phyloP scores from a whole-genome alignment of 2,113 vertebrate species.

The zebrafish (Danio rerio) region DNA sequence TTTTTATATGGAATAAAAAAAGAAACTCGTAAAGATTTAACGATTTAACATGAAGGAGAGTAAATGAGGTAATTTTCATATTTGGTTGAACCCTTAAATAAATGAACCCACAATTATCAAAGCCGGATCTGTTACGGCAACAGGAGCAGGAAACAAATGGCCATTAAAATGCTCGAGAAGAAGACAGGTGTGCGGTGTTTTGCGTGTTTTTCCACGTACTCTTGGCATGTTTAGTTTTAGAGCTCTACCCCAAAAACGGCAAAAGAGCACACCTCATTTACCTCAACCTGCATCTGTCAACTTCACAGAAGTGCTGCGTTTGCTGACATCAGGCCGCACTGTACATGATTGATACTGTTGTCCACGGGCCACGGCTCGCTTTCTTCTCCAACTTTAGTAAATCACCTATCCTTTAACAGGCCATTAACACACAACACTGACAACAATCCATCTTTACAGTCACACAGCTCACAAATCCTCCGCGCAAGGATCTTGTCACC shows the following conservation, averaged over 20 bases:
- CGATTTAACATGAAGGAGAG: too few relatives aligned
- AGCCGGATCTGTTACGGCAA: background rate
- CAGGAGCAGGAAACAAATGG: background rate
- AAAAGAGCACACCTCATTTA: constrained; percentile 40
- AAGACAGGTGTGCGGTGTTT: background rate
- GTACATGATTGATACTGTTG: constrained; percentile 38
- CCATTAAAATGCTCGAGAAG: background rate
- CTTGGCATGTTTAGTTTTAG: background rate
- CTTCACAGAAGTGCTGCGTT: constrained; percentile 27
- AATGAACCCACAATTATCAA: too few relatives aligned
- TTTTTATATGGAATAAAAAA: too few relatives aligned
- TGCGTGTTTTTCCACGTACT: too few relatives aligned
- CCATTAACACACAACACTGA: constrained; percentile 33
- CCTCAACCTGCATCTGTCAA: constrained; percentile 13
- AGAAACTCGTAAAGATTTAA: too few relatives aligned
- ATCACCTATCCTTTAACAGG: constrained; percentile 47
- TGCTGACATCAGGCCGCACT: constrained; percentile 4
- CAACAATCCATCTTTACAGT: constrained; percentile 15
- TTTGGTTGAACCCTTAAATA: too few relatives aligned
- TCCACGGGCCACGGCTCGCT: constrained; percentile 29
- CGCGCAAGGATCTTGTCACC: background rate
- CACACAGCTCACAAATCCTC: background rate
- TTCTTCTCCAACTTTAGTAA: constrained; percentile 42
- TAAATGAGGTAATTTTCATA: too few relatives aligned
- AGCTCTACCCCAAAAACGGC: constrained; percentile 2